Base-by-base conservation (phyloP, 2,113 vertebrate species). In the Stigmatopora argus region DNA sequence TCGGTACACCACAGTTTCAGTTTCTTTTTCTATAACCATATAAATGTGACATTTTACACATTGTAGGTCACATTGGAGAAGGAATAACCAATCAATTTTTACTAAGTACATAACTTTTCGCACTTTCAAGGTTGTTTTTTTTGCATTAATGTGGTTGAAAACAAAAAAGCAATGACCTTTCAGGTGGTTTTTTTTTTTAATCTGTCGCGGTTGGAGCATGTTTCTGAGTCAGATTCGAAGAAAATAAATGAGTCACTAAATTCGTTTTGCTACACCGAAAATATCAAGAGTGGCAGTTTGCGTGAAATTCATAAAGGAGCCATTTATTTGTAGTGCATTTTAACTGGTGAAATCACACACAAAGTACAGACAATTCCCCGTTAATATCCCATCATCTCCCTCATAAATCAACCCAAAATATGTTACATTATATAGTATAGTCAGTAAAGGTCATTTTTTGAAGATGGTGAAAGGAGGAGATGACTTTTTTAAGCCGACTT, bases 391-490 rank as follows among this genome's bases (percentile, higher is more conserved):
- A 41, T 19, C 18, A 19, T 41, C 17, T 31, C n/a, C n/a, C 44
- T 61, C 59, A 61, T 21, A 61, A 12, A 19, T 19, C 10, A 60
- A 59, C 21, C 51, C 4, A 5, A 12, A 41, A 41, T 41, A 41
- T 41, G 6, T 41, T 10, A 53, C 19, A 53, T 12, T 53, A 21
- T 4, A 52, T 2, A 10, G 3, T 21, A 4, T 19, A 26, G 13
- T 26, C 23, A 26, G 7, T 14, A 55, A 48, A 4, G 11, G n/a
- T 81, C 78, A 89, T 81, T 89, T 89, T 8, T 80, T 21, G n/a
- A 26, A 64, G 23, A 91, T 75, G 26, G 84, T 80, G 71, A 89
- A 89, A 4, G 85, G 85, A 41, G 76, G 64, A 0, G 70, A 51
- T 0, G 82, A 77, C 72, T 87, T 89, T 70, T 87, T 85, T 4